Percentiles rank a stretch among this genome's conserved stretches.
Evolutionary conservation across 2,113 vertebrate genomes (phyloP).

Genomic region (Coracopsis vasa): DNA sequence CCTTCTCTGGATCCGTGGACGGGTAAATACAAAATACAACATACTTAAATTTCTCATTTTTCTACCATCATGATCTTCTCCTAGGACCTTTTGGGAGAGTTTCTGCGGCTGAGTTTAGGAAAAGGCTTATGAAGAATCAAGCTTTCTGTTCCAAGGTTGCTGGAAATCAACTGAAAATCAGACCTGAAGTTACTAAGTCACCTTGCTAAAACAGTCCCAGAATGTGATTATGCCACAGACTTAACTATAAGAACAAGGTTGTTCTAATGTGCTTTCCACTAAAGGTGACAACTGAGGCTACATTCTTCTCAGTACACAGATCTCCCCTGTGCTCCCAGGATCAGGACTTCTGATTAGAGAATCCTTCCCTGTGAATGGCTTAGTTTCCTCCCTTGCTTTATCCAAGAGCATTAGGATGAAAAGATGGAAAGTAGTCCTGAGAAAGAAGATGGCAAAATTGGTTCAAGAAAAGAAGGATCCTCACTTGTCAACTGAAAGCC

Average conservation of each 20-base stretch:
- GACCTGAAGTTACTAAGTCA: neutral
- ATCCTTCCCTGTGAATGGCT: neutral
- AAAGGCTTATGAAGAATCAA: rapidly evolving
- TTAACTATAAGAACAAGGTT: neutral
- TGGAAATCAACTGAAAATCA: neutral
- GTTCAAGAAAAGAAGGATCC: neutral
- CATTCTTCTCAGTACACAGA: neutral
- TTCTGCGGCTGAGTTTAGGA: neutral
- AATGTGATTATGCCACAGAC: neutral
- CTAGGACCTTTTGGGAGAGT: neutral
- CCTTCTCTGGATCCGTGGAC: neutral
- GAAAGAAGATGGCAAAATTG: neutral
- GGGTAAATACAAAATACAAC: neutral
- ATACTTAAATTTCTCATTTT: neutral
- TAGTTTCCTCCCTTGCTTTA: neutral
- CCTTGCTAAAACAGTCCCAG: neutral
- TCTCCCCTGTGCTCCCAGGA: neutral
- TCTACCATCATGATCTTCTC: neutral
- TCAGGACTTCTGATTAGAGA: neutral
- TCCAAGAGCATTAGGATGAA: neutral
- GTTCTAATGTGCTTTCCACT: neutral
- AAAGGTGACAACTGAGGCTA: neutral
- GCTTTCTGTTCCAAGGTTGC: neutral
- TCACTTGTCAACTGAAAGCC: neutral
- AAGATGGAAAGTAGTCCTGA: neutral